Evolutionary conservation across 2,888 invertebrate species (phyloP), one percentile per base, ranked within the genome.

Genomic region (Acronicta aceris): DNA sequence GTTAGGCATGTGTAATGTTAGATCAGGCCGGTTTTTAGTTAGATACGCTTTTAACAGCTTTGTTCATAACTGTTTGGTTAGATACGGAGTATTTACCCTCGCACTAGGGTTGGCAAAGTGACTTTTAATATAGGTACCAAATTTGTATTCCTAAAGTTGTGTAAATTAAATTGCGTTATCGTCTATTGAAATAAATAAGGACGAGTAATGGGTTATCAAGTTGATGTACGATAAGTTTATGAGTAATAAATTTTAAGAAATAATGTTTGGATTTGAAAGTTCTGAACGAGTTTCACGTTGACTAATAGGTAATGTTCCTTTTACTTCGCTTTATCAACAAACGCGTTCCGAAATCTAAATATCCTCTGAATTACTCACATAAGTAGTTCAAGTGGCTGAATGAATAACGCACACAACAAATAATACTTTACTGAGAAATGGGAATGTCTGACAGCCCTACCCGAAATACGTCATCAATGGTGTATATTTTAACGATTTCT

Each of bases 1-100:
- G 69, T 69, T 73, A 53, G 71, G 64, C 50, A 33, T 71, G 74
- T 68, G 59, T 63, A 74, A 71, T 66, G 71, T 79, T 69, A 45
- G 56, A 58, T 73, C 47, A 60, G 63, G 51, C 79, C 46, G 59
- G 51, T 48, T 61, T 63, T 62, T 54, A 43, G 33, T 42, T 45
- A 43, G 41, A 17, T 55, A 47, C 36, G 33, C 8, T 62, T 56
- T 59, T 30, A 61, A 52, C 49, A 54, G 7, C 48, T n/a, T 15
- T 45, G 45, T 30, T 8, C n/a, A 9, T 30, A 43, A 54, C 12
- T 43, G 16, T 43, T 40, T 17, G 25, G 13, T 12, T 17, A 12
- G 36, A 58, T 27, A 30, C 6, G 30, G 10, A 47, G 33, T 36
- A 16, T 51, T 50, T 16, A 12, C 38, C 7, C 9, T 41, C 30